These are phyloP conservation scores for Tamandua tetradactyla DNA, from an alignment of 2,797 vertebrate species.

Conservation along the genomic window DNA sequence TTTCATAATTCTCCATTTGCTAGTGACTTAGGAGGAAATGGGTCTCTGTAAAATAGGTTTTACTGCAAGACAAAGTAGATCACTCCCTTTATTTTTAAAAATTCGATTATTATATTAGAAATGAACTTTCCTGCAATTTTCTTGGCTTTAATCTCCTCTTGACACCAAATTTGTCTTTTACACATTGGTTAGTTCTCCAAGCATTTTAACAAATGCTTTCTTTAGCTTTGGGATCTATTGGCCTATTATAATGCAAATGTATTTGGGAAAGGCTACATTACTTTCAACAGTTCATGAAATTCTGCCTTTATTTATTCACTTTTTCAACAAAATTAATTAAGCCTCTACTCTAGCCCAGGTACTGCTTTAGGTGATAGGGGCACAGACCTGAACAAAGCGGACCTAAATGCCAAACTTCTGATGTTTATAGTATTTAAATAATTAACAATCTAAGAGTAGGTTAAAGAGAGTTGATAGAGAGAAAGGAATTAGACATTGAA, in stretches of 20 bases:
- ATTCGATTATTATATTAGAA: not conserved
- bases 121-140: not conserved
- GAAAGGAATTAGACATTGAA: not conserved
- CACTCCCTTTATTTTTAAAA: not conserved
- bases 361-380: not conserved
- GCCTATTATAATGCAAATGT: not conserved
- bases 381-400: not conserved
- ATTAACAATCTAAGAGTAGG: not conserved
- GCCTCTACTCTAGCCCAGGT: accelerated
- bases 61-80: not conserved
- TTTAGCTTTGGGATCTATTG: not conserved
- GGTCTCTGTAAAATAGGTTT: not conserved
- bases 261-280: not conserved
- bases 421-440: not conserved
- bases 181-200: not conserved
- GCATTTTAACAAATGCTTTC: not conserved
- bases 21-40: not conserved
- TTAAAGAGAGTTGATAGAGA: not conserved
- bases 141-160: not conserved
- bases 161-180: not conserved
- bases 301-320: not conserved
- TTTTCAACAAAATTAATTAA: not conserved
- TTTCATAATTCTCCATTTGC: not conserved
- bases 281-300: not conserved
- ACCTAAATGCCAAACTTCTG: not conserved